Percentiles rank a stretch among this genome's conserved stretches.
Conservation (phyloP, 2,797 vertebrate genomes). For the Mallotus villosus region DNA sequence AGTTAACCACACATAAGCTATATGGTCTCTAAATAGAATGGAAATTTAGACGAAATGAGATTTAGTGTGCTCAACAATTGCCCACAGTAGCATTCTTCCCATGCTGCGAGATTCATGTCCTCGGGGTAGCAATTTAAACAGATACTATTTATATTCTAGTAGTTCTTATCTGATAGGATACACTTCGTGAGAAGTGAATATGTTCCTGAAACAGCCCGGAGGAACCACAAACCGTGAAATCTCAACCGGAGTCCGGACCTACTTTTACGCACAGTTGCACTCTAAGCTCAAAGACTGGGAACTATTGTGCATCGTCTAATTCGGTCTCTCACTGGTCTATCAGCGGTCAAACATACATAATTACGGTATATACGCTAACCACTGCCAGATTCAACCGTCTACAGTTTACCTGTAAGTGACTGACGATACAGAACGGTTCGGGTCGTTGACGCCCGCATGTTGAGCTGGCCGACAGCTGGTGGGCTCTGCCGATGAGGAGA, state of each 20-base stretch:
- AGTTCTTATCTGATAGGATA: constrained; percentile 1
- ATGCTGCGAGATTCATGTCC: background rate
- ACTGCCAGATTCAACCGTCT: background rate
- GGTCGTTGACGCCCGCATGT: constrained; percentile 85
- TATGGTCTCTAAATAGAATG: too few species aligned
- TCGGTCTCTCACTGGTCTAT: too few species aligned
- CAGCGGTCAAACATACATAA: background rate
- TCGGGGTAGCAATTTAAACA: constrained; percentile 10
- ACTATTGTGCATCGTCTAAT: too few species aligned
- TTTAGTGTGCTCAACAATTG: background rate
- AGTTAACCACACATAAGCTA: background rate
- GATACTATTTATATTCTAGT: constrained; percentile 3
- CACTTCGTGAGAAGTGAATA: background rate
- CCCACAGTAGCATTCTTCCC: background rate
- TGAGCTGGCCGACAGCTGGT: constrained; percentile 85
- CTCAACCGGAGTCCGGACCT: background rate
- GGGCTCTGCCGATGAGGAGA: constrained; percentile 88
- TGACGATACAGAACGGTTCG: constrained; percentile 94
- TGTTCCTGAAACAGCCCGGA: background rate
- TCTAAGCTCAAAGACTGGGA: background rate
- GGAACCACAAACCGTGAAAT: constrained; percentile 1
- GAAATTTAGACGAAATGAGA: too few species aligned
- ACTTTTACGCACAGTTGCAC: background rate
- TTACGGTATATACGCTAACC: too few species aligned
- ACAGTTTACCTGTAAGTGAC: constrained; percentile 89